phyloP scores from a whole-genome alignment of 2,888 invertebrate genomes.

The Pristionchus entomophagus region DNA sequence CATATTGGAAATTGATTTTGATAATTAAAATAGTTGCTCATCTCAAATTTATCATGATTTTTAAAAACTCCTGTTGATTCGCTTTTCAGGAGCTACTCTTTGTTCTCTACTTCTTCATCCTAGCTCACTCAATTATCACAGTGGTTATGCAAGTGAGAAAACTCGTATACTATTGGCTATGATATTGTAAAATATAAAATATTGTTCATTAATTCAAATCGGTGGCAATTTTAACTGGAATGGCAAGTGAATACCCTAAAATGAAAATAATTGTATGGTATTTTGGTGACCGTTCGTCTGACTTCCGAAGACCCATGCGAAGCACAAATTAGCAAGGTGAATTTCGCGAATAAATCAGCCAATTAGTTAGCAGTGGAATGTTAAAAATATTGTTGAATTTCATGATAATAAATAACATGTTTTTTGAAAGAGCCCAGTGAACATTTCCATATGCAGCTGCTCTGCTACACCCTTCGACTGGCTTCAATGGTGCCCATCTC shows the following conservation, averaged over 20 bases:
- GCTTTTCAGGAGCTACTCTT: slow-evolving; percentile 2
- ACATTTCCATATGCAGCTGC: background rate
- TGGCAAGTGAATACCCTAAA: too few relatives aligned
- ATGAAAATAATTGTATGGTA: too few relatives aligned
- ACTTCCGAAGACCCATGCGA: background rate
- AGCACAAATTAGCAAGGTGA: slow-evolving; percentile 40
- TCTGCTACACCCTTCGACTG: slow-evolving; percentile 13
- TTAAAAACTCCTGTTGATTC: background rate
- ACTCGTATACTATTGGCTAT: too few relatives aligned
- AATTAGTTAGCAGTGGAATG: too few relatives aligned
- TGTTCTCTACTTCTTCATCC: slow-evolving; percentile 5
- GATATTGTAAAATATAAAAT: too few relatives aligned
- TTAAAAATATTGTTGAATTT: too few relatives aligned
- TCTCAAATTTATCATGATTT: background rate
- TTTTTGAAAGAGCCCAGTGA: too few relatives aligned
- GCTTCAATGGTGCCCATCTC: background rate
- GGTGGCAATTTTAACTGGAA: too few relatives aligned
- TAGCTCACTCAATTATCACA: background rate
- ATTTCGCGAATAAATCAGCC: too few relatives aligned
- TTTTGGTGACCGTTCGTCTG: background rate
- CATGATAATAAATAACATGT: too few relatives aligned
- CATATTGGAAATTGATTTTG: background rate
- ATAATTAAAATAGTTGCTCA: background rate
- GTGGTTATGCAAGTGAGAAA: background rate
- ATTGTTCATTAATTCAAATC: background rate